These are phyloP conservation scores for Scolopax mira DNA, from an alignment of 2,113 vertebrate genomes.

Conservation along the genomic window DNA sequence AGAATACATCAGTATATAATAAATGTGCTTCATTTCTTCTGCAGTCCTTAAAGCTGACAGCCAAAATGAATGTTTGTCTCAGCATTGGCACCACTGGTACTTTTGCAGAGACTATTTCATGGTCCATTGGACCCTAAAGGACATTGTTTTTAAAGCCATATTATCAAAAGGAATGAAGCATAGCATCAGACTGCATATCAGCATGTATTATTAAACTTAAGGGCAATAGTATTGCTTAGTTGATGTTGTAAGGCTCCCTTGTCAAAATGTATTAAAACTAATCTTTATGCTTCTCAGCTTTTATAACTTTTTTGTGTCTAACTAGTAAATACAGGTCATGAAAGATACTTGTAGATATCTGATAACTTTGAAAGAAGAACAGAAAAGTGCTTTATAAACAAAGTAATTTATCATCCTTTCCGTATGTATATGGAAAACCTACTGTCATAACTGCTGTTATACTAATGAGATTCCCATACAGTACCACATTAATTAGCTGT, in stretches of 20 bases:
- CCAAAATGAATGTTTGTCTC: slow-evolving; percentile 77
- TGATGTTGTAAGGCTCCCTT: slow-evolving; percentile 17
- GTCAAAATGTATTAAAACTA: slow-evolving; percentile 9
- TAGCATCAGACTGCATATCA: slow-evolving; percentile 33
- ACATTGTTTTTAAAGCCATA: slow-evolving; percentile 78
- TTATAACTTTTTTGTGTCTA: not conserved
- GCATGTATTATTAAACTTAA: slow-evolving; percentile 52
- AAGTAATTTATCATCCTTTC: not conserved
- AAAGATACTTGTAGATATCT: not conserved
- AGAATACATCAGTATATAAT: slow-evolving; percentile 76
- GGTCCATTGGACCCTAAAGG: slow-evolving; percentile 82
- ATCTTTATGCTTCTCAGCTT: not conserved
- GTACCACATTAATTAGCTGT: not conserved
- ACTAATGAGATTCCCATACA: not conserved
- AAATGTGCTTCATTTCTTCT: slow-evolving; percentile 78
- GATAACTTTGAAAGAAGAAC: not conserved
- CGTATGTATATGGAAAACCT: not conserved
- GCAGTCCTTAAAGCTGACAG: slow-evolving; percentile 74
- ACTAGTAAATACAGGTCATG: slow-evolving; percentile 4
- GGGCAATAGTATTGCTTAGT: not conserved
- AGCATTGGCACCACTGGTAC: slow-evolving; percentile 54
- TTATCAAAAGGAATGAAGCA: slow-evolving; percentile 70
- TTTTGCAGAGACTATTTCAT: slow-evolving; percentile 80
- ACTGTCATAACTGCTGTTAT: not conserved
- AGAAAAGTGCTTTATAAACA: not conserved